These are phyloP conservation scores for Phyllopteryx taeniolatus DNA, from an alignment of 2,113 vertebrate species.

Conservation along the genomic window DNA sequence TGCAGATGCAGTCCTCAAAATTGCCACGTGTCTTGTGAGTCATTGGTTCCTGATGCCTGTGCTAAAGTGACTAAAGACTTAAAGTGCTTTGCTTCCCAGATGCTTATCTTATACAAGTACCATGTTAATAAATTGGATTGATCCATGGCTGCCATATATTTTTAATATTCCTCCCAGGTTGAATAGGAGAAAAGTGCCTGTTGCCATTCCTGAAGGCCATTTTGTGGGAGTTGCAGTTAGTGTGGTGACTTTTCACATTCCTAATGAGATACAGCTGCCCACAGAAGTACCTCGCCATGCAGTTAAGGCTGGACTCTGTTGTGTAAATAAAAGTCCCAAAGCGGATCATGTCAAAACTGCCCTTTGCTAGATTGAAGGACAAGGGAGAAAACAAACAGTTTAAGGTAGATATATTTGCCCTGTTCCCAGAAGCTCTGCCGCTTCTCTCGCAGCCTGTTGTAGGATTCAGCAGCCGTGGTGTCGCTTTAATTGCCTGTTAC, in stretches of 20 bases:
- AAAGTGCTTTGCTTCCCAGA: background rate
- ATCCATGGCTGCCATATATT: background rate
- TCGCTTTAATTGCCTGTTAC: slow-evolving; percentile 60
- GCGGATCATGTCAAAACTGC: background rate
- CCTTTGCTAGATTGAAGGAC: background rate
- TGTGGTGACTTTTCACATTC: background rate
- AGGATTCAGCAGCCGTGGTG: slow-evolving; percentile 34
- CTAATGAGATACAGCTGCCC: background rate
- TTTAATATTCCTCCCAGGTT: background rate
- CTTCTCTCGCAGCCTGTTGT: slow-evolving; percentile 29
- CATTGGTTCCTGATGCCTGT: too few species aligned
- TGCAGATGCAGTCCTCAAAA: too few species aligned
- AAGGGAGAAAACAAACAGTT: background rate
- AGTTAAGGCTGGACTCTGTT: slow-evolving; percentile 4
- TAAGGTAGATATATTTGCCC: slow-evolving; percentile 10
- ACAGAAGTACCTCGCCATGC: background rate
- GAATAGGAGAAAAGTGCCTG: background rate
- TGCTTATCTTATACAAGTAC: background rate
- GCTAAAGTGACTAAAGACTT: too few species aligned
- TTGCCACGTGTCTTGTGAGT: too few species aligned
- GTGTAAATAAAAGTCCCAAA: slow-evolving; percentile 10
- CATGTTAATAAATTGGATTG: background rate
- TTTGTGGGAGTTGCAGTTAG: background rate
- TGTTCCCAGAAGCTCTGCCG: slow-evolving; percentile 33
- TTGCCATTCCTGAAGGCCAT: background rate